Conservation (phyloP, 2,113 vertebrate species). For the Corynorhinus townsendii region DNA sequence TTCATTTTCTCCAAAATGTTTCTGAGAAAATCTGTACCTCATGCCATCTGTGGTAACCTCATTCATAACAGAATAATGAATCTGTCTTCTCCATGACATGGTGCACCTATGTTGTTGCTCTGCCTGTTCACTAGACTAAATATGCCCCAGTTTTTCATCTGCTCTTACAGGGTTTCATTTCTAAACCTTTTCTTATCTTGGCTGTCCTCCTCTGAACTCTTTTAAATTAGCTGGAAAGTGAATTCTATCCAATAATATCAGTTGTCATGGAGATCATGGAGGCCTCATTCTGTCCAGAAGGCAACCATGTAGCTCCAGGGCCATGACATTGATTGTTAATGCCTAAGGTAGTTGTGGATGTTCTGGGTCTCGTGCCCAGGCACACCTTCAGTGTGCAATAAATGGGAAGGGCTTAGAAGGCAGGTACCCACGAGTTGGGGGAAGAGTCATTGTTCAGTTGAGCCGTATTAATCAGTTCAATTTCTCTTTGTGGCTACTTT, state of each 20-base stretch:
- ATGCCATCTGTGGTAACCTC: neutral
- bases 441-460: slow-evolving; percentile 27
- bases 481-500: slow-evolving; percentile 65
- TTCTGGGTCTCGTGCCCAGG: slow-evolving; percentile 35
- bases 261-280: neutral
- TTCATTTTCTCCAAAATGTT: slow-evolving; percentile 28
- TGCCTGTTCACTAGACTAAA: slow-evolving; percentile 37
- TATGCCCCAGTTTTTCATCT: slow-evolving; percentile 37
- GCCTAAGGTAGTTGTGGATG: neutral
- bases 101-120: neutral
- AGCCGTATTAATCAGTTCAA: slow-evolving; percentile 32
- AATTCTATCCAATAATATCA: slow-evolving; percentile 17
- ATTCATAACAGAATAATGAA: neutral
- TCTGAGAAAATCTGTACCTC: slow-evolving; percentile 17
- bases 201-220: slow-evolving; percentile 46
- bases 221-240: slow-evolving; percentile 51
- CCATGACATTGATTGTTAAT: slow-evolving; percentile 21
- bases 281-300: slow-evolving; percentile 47
- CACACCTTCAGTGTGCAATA: neutral
- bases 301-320: slow-evolving; percentile 15
- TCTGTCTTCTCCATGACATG: neutral
- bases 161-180: slow-evolving; percentile 13
- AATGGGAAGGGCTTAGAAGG: neutral
- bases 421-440: slow-evolving; percentile 38
- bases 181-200: slow-evolving; percentile 48